Percentiles rank a stretch among this genome's conserved stretches.
Conservation (phyloP, 2,888 invertebrate genomes). For the Drymonia ruficornis region DNA sequence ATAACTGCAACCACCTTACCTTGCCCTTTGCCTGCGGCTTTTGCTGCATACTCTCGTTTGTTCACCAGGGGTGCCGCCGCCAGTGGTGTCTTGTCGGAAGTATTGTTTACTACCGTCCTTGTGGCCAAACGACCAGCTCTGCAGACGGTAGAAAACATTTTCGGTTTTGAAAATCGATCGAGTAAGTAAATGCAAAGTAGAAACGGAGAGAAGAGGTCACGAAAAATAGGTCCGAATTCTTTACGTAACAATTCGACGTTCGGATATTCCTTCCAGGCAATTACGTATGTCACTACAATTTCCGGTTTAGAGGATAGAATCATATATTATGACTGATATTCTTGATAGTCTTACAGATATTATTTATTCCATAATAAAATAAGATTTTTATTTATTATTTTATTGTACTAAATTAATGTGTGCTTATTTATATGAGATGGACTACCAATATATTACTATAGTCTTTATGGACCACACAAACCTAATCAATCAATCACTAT, state of each 20-base stretch:
- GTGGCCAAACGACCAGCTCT: conserved; percentile 80
- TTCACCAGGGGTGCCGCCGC: conserved; percentile 70
- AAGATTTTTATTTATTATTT: no score
- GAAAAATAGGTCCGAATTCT: conserved; percentile 53
- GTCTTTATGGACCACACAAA: no score
- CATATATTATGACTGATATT: neutral
- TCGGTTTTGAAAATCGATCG: conserved; percentile 60
- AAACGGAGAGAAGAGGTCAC: conserved; percentile 43
- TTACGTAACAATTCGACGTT: conserved; percentile 66
- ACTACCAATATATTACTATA: no score
- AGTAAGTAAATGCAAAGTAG: conserved; percentile 56
- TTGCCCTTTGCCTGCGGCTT: conserved; percentile 60
- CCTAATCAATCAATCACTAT: no score
- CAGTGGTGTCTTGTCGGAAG: conserved; percentile 83
- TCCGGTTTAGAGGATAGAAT: conserved; percentile 7
- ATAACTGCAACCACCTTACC: conserved; percentile 96
- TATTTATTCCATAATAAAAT: no score
- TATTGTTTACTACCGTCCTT: conserved; percentile 77
- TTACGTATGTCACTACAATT: conserved; percentile 3
- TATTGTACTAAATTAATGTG: no score
- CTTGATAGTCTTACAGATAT: neutral
- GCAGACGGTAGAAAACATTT: conserved; percentile 82
- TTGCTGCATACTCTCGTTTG: conserved; percentile 77
- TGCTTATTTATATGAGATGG: no score
- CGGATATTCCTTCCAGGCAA: conserved; percentile 20